Evolutionary conservation across 2,888 invertebrate species (phyloP).

Genomic region (Pandemis cinnamomeana): DNA sequence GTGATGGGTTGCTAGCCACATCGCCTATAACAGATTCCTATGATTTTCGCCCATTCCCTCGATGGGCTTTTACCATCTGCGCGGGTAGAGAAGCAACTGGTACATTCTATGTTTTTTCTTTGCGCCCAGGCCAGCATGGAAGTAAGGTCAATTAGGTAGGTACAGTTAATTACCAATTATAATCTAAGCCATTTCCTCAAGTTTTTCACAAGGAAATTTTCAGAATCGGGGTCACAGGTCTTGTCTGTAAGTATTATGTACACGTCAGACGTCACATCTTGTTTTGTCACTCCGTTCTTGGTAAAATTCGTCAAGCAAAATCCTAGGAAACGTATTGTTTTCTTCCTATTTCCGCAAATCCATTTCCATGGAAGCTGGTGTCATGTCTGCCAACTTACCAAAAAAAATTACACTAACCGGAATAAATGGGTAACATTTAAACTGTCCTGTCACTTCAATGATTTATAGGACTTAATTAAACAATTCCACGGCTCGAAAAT

Average conservation of each 20-base stretch:
- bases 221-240: neutral
- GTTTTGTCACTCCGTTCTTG: neutral
- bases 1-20: no score
- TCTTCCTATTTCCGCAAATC: slow-evolving; percentile 7
- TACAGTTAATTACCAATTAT: no score
- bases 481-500: neutral
- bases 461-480: slow-evolving; percentile 21
- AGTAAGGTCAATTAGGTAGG: no score
- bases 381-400: neutral
- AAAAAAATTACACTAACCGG: neutral
- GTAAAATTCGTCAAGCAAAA: neutral
- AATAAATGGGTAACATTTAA: slow-evolving; percentile 18
- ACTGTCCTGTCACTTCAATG: slow-evolving; percentile 4
- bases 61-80: no score
- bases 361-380: slow-evolving; percentile 9
- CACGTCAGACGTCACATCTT: neutral
- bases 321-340: neutral
- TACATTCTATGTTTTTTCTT: no score
- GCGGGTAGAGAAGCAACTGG: no score
- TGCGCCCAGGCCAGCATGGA: no score
- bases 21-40: no score
- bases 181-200: no score
- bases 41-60: no score
- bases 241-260: neutral
- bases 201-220: neutral